Evolutionary conservation across 2,888 invertebrate genomes (phyloP).

Genomic region (Acrobeloides nanus): DNA sequence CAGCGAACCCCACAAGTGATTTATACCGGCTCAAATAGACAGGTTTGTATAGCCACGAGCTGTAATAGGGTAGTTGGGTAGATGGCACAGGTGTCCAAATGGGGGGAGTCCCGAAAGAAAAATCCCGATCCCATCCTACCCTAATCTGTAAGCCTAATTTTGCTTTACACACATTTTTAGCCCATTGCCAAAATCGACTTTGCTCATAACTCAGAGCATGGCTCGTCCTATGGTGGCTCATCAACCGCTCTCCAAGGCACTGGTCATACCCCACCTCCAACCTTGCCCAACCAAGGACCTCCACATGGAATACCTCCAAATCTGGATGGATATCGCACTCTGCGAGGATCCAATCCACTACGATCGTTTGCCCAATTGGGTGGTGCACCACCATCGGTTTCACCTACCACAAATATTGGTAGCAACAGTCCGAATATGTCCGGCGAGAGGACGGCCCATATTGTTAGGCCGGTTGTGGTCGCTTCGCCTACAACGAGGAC

Average conservation of each 20-base stretch:
- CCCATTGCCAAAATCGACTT: conserved; percentile 43
- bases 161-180: conserved; percentile 26
- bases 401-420: neutral
- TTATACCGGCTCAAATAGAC: conserved; percentile 49
- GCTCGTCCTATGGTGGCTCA: conserved; percentile 42
- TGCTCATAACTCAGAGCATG: conserved; percentile 21
- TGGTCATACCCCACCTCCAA: conserved; percentile 10
- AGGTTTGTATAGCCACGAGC: too few species aligned
- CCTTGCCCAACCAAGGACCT: conserved; percentile 15
- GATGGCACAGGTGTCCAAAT: too few species aligned
- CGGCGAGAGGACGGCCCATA: conserved; percentile 17
- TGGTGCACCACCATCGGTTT: conserved; percentile 26
- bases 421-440: neutral
- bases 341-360: conserved; percentile 19
- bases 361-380: conserved; percentile 36
- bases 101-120: conserved; percentile 8
- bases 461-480: conserved; percentile 37
- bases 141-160: neutral
- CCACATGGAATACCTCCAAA: too few species aligned
- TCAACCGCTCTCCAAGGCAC: conserved; percentile 30
- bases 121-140: neutral
- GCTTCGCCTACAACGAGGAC: conserved; percentile 28
- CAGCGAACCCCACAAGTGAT: conserved; percentile 51
- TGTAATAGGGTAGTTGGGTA: too few species aligned
- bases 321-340: conserved; percentile 13